phyloP scores from a whole-genome alignment of 2,113 vertebrate species.

The Rhinichthys klamathensis region DNA sequence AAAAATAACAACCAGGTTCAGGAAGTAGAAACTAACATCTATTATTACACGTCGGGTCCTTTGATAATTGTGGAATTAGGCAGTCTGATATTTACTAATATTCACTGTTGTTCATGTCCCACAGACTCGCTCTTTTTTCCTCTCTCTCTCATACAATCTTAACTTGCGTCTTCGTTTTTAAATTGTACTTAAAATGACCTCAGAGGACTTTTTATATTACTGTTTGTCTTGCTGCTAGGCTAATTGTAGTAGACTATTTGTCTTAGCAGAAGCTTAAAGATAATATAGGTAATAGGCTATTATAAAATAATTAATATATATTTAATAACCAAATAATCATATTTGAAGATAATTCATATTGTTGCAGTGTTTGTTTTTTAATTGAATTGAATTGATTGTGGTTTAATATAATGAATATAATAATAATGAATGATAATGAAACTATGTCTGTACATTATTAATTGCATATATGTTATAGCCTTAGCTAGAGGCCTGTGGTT shows the following conservation, averaged over 20 bases:
- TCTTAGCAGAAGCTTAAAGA: neutral
- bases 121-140: neutral
- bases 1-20: slow-evolving; percentile 16
- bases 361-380: neutral
- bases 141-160: neutral
- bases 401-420: neutral
- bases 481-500: neutral
- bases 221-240: neutral
- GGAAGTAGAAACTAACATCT: neutral
- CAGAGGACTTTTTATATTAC: neutral
- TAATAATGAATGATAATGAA: neutral
- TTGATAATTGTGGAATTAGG: neutral
- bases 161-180: neutral
- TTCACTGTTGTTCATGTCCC: neutral
- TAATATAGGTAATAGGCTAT: neutral
- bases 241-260: neutral
- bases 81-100: neutral
- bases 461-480: neutral
- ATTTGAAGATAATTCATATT: neutral
- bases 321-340: neutral
- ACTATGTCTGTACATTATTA: neutral
- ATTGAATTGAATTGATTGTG: neutral
- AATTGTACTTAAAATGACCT: neutral
- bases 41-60: neutral
- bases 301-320: neutral